Conservation (phyloP, 2,113 vertebrate species). For the Pogona vitticeps region DNA sequence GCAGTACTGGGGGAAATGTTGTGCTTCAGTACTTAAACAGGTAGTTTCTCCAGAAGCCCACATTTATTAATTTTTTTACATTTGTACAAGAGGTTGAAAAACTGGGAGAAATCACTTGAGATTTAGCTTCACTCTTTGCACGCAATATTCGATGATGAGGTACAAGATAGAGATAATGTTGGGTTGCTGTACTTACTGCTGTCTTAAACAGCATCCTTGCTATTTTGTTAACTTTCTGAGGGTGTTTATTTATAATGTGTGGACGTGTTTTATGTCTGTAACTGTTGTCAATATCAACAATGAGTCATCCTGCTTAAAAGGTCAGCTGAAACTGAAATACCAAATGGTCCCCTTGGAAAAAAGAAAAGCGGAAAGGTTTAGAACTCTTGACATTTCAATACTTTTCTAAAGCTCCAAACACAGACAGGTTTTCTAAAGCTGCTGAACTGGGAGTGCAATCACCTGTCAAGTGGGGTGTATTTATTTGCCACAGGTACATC, state of each 20-base stretch:
- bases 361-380: not conserved
- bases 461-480: not conserved
- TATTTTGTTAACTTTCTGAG: constrained; percentile 30
- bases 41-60: not conserved
- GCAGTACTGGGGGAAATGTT: too few species aligned
- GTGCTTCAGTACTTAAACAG: not conserved
- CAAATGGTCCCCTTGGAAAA: not conserved
- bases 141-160: too few species aligned
- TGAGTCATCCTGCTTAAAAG: constrained; percentile 27
- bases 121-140: not conserved
- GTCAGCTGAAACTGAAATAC: constrained; percentile 19
- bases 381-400: not conserved
- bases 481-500: not conserved
- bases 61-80: not conserved
- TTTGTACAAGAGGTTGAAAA: not conserved
- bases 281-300: constrained; percentile 7
- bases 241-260: not conserved
- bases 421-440: not conserved
- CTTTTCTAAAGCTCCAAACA: not conserved
- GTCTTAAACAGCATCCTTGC: not conserved
- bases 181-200: not conserved
- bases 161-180: not conserved
- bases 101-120: not conserved
- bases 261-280: not conserved
- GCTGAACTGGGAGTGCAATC: not conserved